phyloP scores from a whole-genome alignment of 2,888 invertebrate genomes.

The Blera fallax region DNA sequence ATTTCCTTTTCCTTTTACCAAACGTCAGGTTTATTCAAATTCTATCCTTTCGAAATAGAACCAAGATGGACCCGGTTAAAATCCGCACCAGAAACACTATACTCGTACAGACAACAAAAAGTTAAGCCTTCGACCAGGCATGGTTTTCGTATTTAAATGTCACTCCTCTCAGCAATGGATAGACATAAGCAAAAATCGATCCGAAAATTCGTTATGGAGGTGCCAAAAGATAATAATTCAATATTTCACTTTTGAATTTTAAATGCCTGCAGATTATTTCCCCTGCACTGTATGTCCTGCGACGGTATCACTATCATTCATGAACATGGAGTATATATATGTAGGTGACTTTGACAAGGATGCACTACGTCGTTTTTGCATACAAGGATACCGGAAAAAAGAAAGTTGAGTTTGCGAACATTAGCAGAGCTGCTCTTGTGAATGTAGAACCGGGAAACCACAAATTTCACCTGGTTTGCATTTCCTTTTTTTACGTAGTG shows the following conservation, averaged over 20 bases:
- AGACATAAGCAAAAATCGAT: background rate
- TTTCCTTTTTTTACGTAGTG: background rate
- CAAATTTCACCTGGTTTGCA: background rate
- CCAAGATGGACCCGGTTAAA: too few relatives aligned
- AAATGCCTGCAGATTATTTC: background rate
- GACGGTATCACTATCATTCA: background rate
- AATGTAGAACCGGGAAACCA: background rate
- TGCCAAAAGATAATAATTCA: constrained; percentile 2
- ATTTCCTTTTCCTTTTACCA: too few relatives aligned
- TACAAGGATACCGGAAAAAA: background rate
- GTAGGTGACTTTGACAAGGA: background rate
- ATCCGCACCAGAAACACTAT: too few relatives aligned
- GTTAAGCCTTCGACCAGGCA: too few relatives aligned
- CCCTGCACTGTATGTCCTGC: background rate
- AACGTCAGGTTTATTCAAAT: too few relatives aligned
- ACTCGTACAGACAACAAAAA: too few relatives aligned
- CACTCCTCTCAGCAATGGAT: background rate
- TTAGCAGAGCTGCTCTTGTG: background rate
- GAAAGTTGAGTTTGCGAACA: background rate
- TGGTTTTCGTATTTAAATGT: background rate
- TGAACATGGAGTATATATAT: background rate
- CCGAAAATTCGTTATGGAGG: background rate
- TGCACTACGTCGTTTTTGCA: background rate
- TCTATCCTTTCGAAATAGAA: too few relatives aligned
- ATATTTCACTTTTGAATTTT: constrained; percentile 7